phyloP scores from a whole-genome alignment of 2,888 invertebrate species.

The Lasioglossum calceatum region DNA sequence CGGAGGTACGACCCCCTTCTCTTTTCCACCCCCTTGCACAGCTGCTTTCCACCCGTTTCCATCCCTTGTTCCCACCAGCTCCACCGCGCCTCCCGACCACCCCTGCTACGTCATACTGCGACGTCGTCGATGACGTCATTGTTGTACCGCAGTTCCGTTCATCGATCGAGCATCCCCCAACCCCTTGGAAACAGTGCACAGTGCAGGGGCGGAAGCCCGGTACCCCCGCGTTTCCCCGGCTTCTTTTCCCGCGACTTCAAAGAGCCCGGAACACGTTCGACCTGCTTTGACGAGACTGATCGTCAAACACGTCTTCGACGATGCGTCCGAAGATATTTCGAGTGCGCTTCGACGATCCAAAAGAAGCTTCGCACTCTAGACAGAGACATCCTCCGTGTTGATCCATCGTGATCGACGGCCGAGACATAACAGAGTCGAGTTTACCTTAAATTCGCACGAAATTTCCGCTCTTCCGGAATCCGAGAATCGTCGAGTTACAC shows the following conservation, averaged over 20 bases:
- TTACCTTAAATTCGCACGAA: neutral
- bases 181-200: conserved; percentile 33
- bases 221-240: conserved; percentile 1
- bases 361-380: neutral
- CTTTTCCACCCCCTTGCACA: conserved; percentile 54
- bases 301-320: neutral
- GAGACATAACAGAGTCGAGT: neutral
- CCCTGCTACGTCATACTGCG: conserved; percentile 75
- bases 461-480: neutral
- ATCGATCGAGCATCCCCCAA: conserved; percentile 75
- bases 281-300: conserved; percentile 5
- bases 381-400: neutral
- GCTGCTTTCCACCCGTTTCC: conserved; percentile 64
- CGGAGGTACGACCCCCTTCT: conserved; percentile 51
- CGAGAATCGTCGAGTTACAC: neutral
- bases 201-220: conserved; percentile 60
- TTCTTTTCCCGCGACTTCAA: conserved; percentile 16
- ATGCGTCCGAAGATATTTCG: conserved; percentile 15
- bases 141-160: conserved; percentile 83
- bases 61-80: conserved; percentile 56
- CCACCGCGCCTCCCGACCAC: conserved; percentile 81
- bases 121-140: conserved; percentile 82
- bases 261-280: neutral
- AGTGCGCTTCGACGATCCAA: neutral
- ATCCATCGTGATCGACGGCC: conserved; percentile 12